Percentiles rank a stretch among this genome's conserved stretches.
Conservation (phyloP, 2,797 vertebrate genomes). For the Aphelocoma californica region DNA sequence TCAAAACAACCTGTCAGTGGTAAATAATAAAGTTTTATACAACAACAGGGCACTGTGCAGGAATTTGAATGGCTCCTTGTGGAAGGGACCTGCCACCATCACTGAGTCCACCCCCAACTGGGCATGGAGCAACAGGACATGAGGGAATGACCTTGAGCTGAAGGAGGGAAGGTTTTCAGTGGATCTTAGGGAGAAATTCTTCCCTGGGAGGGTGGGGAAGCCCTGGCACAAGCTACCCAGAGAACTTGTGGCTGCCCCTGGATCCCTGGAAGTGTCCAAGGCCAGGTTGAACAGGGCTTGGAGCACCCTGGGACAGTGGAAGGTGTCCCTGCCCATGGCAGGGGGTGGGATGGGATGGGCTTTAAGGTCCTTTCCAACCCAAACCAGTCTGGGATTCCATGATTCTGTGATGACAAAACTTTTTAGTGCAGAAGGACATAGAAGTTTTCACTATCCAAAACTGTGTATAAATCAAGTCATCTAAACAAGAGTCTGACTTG, state of each 20-base stretch:
- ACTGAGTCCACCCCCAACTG: neutral
- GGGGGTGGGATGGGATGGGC: accelerated
- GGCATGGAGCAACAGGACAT: neutral
- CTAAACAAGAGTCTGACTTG: neutral
- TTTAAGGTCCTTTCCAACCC: neutral
- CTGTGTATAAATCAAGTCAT: neutral
- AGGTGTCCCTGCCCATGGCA: neutral
- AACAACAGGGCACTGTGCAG: neutral
- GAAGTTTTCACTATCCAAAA: neutral
- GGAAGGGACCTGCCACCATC: neutral
- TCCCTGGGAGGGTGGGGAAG: neutral
- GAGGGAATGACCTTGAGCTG: too few species aligned
- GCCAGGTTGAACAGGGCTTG: accelerated
- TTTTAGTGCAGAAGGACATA: neutral
- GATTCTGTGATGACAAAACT: neutral
- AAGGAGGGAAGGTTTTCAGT: accelerated
- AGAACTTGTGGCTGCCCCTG: neutral
- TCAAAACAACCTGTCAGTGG: neutral
- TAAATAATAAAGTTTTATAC: neutral
- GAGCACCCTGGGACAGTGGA: neutral
- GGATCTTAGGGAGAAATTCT: accelerated
- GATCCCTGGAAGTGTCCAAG: neutral
- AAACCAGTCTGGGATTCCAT: neutral
- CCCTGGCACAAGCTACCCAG: neutral
- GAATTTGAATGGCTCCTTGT: neutral